phyloP scores from a whole-genome alignment of 2,888 invertebrate genomes.

The Drosophila lutescens region DNA sequence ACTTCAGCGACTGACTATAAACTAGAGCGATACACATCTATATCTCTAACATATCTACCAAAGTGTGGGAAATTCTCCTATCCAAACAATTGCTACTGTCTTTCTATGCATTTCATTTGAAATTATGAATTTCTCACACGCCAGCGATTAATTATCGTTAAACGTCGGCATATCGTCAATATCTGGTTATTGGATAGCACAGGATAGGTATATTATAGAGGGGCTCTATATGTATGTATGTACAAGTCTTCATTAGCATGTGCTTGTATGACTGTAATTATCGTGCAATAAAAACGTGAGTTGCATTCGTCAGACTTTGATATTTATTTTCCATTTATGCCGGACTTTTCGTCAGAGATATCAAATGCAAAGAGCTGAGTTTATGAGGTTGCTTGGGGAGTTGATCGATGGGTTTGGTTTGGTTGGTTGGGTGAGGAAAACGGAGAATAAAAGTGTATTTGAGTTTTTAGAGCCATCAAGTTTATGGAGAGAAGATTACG shows the following conservation, averaged over 20 bases:
- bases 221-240: neutral
- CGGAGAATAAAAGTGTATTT: neutral
- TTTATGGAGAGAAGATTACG: constrained; percentile 2
- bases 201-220: neutral
- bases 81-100: constrained; percentile 47
- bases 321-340: constrained; percentile 31
- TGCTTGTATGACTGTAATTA: constrained; percentile 53
- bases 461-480: neutral
- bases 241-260: constrained; percentile 56
- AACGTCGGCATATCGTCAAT: constrained; percentile 68
- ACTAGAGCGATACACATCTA: constrained; percentile 53
- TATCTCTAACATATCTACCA: constrained; percentile 22
- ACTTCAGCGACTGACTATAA: constrained; percentile 21
- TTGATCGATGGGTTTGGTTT: constrained; percentile 13
- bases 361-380: constrained; percentile 10
- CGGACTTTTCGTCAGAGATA: constrained; percentile 32
- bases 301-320: constrained; percentile 46
- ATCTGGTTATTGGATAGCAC: constrained; percentile 15
- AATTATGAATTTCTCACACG: constrained; percentile 73
- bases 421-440: neutral
- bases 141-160: constrained; percentile 68
- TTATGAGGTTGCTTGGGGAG: constrained; percentile 8
- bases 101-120: constrained; percentile 23
- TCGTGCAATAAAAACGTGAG: constrained; percentile 69
- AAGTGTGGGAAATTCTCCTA: constrained; percentile 52